Conservation (phyloP, 2,113 vertebrate genomes). For the Zapornia atra region DNA sequence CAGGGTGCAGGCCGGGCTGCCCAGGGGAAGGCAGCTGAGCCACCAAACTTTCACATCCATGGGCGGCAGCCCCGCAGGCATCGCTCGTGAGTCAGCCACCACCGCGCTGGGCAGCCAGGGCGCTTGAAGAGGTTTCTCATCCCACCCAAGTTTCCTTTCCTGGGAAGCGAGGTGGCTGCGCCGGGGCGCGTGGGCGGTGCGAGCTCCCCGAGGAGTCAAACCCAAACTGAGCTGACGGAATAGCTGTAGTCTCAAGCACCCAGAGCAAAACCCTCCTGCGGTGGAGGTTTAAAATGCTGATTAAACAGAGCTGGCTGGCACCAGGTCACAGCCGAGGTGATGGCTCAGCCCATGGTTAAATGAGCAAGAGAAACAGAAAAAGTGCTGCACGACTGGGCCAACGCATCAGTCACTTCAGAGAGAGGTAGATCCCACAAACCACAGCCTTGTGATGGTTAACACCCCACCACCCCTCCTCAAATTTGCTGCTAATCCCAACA, state of each 20-base stretch:
- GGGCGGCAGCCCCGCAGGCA: background rate
- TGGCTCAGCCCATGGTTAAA: background rate
- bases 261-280: background rate
- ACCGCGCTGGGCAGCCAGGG: background rate
- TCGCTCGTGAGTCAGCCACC: background rate
- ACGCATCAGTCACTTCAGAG: background rate
- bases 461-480: background rate
- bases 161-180: conserved; percentile 7
- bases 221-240: conserved; percentile 42
- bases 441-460: background rate
- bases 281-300: background rate
- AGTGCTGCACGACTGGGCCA: background rate
- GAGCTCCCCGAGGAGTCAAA: conserved; percentile 42
- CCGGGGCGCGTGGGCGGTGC: background rate
- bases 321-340: background rate
- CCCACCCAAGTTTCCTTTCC: conserved; percentile 59
- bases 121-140: conserved; percentile 39
- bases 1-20: background rate
- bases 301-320: background rate
- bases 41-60: background rate
- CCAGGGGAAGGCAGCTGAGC: background rate
- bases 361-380: conserved; percentile 13
- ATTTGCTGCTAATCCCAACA: background rate
- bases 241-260: background rate
- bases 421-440: background rate